phyloP scores from a whole-genome alignment of 2,797 vertebrate species.

The Eulemur albifrons region DNA sequence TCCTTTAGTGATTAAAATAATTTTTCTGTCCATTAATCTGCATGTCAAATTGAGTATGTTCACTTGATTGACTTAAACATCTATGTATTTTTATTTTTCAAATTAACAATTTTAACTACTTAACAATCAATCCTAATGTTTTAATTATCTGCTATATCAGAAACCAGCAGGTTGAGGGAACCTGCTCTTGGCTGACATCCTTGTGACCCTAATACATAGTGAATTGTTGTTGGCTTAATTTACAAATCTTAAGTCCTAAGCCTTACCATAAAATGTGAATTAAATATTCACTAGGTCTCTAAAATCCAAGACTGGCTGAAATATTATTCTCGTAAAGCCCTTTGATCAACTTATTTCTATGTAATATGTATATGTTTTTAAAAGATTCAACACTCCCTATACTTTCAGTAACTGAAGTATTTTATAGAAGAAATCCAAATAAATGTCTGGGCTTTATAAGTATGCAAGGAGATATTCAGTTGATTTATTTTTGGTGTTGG shows the following conservation, averaged over 20 bases:
- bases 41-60: neutral
- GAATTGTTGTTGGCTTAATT: neutral
- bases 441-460: slow-evolving; percentile 45
- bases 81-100: neutral
- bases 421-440: slow-evolving; percentile 45
- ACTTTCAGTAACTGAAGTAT: slow-evolving; percentile 13
- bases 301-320: neutral
- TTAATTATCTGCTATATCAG: neutral
- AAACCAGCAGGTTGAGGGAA: neutral
- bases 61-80: neutral
- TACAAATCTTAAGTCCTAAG: neutral
- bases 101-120: neutral
- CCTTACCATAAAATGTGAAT: neutral
- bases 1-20: neutral
- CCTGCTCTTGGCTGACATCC: neutral
- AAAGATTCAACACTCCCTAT: neutral
- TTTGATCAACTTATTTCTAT: slow-evolving; percentile 5
- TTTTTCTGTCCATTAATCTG: neutral
- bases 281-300: neutral
- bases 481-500: slow-evolving; percentile 64
- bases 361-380: neutral
- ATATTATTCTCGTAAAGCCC: neutral
- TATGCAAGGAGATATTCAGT: neutral
- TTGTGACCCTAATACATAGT: neutral
- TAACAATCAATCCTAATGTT: neutral